Percentiles rank a stretch among this genome's conserved stretches.
Conservation (phyloP, 30 jellyfish, hydroid and myxozoan species). For the Cassiopea andromeda region DNA sequence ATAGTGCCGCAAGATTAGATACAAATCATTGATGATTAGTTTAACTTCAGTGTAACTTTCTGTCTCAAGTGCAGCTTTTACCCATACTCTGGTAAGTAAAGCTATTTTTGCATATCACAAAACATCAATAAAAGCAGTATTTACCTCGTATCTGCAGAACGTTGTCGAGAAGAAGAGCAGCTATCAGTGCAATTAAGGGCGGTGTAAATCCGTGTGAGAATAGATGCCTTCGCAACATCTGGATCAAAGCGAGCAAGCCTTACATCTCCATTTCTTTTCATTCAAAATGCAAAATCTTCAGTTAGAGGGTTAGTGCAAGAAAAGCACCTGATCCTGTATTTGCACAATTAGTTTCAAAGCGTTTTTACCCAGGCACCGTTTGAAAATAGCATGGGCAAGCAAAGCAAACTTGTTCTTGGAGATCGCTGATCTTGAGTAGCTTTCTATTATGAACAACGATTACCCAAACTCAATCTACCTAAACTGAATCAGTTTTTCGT, state of each 20-base stretch:
- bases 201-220: slow-evolving; percentile 78
- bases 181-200: slow-evolving; percentile 39
- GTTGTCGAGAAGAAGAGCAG: slow-evolving; percentile 26
- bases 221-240: slow-evolving; percentile 54
- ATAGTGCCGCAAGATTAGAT: no score
- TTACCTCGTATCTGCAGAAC: slow-evolving; percentile 51
- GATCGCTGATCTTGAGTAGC: slow-evolving; percentile 47
- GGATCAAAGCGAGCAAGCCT: slow-evolving; percentile 1
- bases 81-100: not conserved
- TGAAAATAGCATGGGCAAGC: slow-evolving; percentile 42
- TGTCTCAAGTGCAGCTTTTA: no score
- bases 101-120: not conserved
- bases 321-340: not conserved
- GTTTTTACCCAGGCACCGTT: not conserved
- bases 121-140: not conserved
- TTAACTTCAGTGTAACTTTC: no score
- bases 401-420: slow-evolving; percentile 6
- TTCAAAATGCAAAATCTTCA: not conserved
- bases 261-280: slow-evolving; percentile 30
- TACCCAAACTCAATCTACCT: slow-evolving; percentile 44
- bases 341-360: not conserved
- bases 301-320: not conserved
- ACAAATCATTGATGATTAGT: no score
- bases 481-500: slow-evolving; percentile 37
- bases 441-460: slow-evolving; percentile 40